Evolutionary conservation across 2,113 vertebrate species (phyloP).

Genomic region (Spea bombifrons): DNA sequence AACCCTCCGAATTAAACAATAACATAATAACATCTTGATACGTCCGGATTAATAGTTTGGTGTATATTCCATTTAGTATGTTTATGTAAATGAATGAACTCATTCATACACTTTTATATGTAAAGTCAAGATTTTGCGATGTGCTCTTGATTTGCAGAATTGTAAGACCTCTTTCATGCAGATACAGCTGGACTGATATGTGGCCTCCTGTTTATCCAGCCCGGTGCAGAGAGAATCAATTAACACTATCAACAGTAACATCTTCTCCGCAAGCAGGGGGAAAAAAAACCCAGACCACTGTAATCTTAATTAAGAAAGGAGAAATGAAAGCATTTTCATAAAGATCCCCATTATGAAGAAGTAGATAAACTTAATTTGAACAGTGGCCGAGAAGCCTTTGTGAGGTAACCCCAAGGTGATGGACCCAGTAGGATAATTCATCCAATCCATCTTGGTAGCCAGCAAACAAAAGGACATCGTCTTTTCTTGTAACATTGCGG

Average conservation of each 20-base stretch:
- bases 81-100: too few species aligned
- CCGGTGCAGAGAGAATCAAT: constrained; percentile 39
- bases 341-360: constrained; percentile 43
- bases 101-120: too few species aligned
- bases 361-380: constrained; percentile 39
- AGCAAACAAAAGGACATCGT: not conserved
- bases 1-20: too few species aligned
- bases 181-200: constrained; percentile 1
- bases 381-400: constrained; percentile 12
- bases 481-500: not conserved
- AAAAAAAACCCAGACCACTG: constrained; percentile 7
- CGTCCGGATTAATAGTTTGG: too few species aligned
- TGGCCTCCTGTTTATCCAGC: not conserved
- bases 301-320: constrained; percentile 44
- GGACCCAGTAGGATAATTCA: not conserved
- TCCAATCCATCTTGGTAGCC: not conserved
- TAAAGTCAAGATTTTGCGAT: too few species aligned
- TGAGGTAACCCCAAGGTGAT: constrained; percentile 31
- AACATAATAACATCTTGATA: too few species aligned
- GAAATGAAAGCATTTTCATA: constrained; percentile 43
- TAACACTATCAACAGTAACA: constrained; percentile 39
- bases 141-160: too few species aligned
- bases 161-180: not conserved
- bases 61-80: too few species aligned
- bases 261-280: constrained; percentile 30